These are phyloP conservation scores for Nothocercus nigrocapillus DNA, from an alignment of 2,113 vertebrate species.

Conservation along the genomic window DNA sequence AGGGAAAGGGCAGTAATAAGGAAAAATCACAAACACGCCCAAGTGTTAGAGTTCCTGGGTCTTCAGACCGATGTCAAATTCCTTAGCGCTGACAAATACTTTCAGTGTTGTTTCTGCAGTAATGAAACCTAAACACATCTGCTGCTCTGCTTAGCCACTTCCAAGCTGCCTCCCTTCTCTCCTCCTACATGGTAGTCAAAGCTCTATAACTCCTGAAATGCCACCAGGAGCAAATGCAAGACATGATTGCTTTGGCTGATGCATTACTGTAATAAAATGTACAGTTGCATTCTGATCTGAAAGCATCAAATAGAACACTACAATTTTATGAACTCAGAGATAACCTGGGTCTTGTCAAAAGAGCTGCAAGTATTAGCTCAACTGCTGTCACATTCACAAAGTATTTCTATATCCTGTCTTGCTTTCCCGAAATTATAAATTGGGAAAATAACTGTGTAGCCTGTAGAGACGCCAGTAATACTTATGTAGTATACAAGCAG, in stretches of 20 bases:
- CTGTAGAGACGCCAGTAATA: not conserved
- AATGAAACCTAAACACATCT: not conserved
- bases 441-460: not conserved
- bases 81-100: accelerated
- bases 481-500: not conserved
- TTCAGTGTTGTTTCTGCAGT: not conserved
- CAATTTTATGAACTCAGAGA: not conserved
- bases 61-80: not conserved
- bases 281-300: not conserved
- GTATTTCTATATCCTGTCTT: not conserved
- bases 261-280: not conserved
- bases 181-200: not conserved
- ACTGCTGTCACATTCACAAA: not conserved
- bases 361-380: not conserved
- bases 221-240: not conserved
- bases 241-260: not conserved
- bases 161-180: not conserved
- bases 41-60: not conserved
- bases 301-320: not conserved
- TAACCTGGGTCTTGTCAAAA: not conserved
- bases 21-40: not conserved
- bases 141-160: not conserved
- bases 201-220: not conserved
- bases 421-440: not conserved
- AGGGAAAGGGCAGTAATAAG: not conserved